Evolutionary conservation across 2,797 vertebrate genomes (phyloP), one percentile per base, ranked within the genome.

Genomic region (Fratercula arctica): DNA sequence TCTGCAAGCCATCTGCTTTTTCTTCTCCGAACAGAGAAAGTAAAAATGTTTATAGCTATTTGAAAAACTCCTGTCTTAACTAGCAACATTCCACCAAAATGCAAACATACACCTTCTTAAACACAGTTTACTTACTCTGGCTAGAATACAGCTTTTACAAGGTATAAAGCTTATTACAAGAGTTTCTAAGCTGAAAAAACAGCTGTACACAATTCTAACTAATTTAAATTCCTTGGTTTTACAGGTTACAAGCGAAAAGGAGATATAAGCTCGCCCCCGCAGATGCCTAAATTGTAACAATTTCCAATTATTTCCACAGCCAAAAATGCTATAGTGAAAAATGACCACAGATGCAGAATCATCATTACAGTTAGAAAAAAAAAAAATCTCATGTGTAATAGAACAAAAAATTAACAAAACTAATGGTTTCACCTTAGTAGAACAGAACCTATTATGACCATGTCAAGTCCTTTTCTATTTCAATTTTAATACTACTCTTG

Each of bases 191-290:
- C n/a, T 53, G 25, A 85, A 96, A 81, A 54, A 54, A 72, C 23
- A 92, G 73, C 46, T 88, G 67, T 82, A 69, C 24, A 63, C 48
- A 67, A 59, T 54, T 76, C 28, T 64, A 86, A 94, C 48, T 41
- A 51, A 84, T 84, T 72, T 79, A 77, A 94, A 85, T 90, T 77
- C 70, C 64, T 92, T 73, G 24, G 29, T 33, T 96, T 96, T 80
- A 84, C 50, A 90, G 43, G 24, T 48, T 73, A 64, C 68, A 84
- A 86, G 67, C 39, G 45, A 78, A 92, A 93, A 94, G 74, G 59
- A 96, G 51, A 51, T 56, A 60, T 2, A 69, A 92, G 25, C 50
- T 63, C 6, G 3, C 20, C 25, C 28, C 10, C 0, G 0, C 33
- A 93, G 28, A 86, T 87, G 67, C 16, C 72, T 90, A 76, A 93